Evolutionary conservation across 2,888 invertebrate species (phyloP), one percentile per base, ranked within the genome.

Genomic region (Heteromyza rotundicornis): DNA sequence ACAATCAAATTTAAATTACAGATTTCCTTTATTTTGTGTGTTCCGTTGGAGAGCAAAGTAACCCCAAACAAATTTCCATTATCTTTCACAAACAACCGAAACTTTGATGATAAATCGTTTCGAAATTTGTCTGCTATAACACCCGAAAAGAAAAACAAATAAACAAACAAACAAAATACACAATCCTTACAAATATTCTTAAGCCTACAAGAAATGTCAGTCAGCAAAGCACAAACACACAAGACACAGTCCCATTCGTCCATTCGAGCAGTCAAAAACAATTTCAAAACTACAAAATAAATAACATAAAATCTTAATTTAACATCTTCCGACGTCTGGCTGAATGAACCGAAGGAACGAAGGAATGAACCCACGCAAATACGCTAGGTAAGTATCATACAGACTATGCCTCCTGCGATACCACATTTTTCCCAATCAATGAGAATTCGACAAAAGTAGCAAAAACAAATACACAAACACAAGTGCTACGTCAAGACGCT

Each of bases 391-490:
- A n/a, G n/a, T 17, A n/a, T 16, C 47, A n/a, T 10, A n/a, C 47
- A 47, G 47, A 10, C 47, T n/a, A n/a, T n/a, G 14, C 47, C n/a
- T 5, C 3, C 50, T 17, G 20, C 12, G 52, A 24, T 12, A 63
- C 59, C 27, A 35, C 56, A 63, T 59, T 59, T 63, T 63, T 63
- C n/a, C 63, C 63, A 59, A 63, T 63, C 63, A 59, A 63, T 63
- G 59, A 62, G 50, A 51, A 59, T 27, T 56, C 56, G 56, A 56
- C 56, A 56, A 56, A 56, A 32, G 57, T 57, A 49, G 27, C 49
- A 49, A 32, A 57, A 49, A 57, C 23, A 49, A 40, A 27, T 16
- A 17, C 20, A 16, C 17, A n/a, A n/a, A 10, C 20, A 52, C 20
- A 35, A 24, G 5, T 23, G 8, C n/a, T n/a, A n/a, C n/a, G n/a